Percentiles rank a stretch among this genome's conserved stretches.
Evolutionary conservation across 2,113 vertebrate species (phyloP).

Genomic region (Australoheros scitulus): DNA sequence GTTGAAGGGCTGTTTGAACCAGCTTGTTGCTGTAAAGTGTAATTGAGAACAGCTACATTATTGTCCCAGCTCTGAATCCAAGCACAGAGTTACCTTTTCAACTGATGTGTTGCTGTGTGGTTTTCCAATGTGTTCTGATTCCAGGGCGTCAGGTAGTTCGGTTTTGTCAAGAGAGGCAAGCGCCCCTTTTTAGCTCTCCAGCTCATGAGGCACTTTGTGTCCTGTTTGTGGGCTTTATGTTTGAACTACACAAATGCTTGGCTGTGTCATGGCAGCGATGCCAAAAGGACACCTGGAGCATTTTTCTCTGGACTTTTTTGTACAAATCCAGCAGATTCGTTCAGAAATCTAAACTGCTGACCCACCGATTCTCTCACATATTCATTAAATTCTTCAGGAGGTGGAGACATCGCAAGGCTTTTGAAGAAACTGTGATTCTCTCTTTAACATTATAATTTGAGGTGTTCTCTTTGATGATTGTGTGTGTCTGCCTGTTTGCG

Average conservation of each 20-base stretch:
- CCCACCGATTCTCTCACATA: not conserved
- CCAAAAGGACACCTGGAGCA: not conserved
- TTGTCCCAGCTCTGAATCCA: not conserved
- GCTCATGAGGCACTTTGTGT: not conserved
- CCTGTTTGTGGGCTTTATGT: not conserved
- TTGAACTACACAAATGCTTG: not conserved
- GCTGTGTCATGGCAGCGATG: not conserved
- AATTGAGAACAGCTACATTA: too few relatives aligned
- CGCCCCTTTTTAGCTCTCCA: not conserved
- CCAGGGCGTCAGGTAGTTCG: not conserved
- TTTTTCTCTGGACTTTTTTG: not conserved
- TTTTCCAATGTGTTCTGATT: not conserved
- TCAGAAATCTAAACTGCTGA: not conserved
- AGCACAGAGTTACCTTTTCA: not conserved
- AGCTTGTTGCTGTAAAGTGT: fast-evolving
- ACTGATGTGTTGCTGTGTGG: not conserved
- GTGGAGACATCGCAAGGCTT: not conserved
- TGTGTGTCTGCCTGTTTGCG: not conserved
- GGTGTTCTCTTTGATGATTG: not conserved
- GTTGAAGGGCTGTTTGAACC: fast-evolving
- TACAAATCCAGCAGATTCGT: fast-evolving
- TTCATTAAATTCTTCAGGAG: too few relatives aligned
- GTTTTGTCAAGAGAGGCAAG: not conserved
- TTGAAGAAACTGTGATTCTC: not conserved
- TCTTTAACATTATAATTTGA: not conserved